phyloP scores from a whole-genome alignment of 2,888 invertebrate species.

The Agrochola lota region DNA sequence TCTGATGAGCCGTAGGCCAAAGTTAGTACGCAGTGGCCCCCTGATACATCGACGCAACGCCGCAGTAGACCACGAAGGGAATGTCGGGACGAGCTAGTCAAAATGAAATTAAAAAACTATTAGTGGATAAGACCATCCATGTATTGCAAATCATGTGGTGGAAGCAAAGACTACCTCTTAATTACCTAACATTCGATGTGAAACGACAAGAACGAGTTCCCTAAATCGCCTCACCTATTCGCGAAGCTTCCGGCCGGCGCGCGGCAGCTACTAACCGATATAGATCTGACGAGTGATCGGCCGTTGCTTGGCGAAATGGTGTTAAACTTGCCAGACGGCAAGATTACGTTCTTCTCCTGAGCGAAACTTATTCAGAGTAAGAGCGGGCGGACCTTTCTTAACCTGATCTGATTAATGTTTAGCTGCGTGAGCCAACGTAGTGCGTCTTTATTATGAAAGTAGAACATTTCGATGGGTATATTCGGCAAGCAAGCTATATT shows the following conservation, averaged over 20 bases:
- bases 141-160: not conserved
- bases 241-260: too few relatives aligned
- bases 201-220: not conserved
- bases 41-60: constrained; percentile 61
- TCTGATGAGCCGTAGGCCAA: constrained; percentile 57
- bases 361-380: not conserved
- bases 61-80: constrained; percentile 56
- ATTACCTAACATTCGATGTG: not conserved
- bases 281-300: not conserved
- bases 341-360: not conserved
- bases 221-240: not conserved
- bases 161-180: not conserved
- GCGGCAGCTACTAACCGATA: not conserved
- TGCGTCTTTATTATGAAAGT: not conserved
- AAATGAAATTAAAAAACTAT: constrained; percentile 54
- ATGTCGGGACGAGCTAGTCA: constrained; percentile 57
- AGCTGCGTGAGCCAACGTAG: not conserved
- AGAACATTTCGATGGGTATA: not conserved
- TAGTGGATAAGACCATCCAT: constrained; percentile 17
- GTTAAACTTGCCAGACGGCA: not conserved
- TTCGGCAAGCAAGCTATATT: not conserved
- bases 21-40: constrained; percentile 54
- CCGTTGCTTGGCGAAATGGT: not conserved
- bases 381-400: not conserved
- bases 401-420: not conserved